phyloP scores from a whole-genome alignment of 2,888 invertebrate genomes.

The Gymnocheta viridis region DNA sequence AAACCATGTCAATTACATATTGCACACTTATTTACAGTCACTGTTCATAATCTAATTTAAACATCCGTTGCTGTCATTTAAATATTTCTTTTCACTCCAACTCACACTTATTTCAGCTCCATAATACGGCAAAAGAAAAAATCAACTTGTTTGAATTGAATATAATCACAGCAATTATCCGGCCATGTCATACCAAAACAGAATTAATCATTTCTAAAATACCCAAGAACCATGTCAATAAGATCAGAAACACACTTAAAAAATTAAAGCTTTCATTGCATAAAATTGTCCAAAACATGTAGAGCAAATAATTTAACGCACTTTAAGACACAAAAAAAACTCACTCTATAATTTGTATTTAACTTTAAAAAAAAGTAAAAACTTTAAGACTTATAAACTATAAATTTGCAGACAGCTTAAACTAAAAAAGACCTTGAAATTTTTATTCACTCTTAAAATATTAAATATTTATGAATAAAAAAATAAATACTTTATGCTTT shows the following conservation, averaged over 20 bases:
- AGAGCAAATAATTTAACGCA: slow-evolving; percentile 11
- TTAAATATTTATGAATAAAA: not conserved
- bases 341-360: slow-evolving; percentile 28
- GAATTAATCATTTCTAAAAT: slow-evolving; percentile 52
- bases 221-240: not conserved
- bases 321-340: not conserved
- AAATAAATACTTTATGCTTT: slow-evolving; percentile 24
- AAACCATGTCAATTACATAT: not conserved
- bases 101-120: not conserved
- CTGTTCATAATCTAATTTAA: slow-evolving; percentile 2
- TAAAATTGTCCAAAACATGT: not conserved
- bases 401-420: slow-evolving; percentile 47
- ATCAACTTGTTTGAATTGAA: slow-evolving; percentile 56
- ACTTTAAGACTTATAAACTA: slow-evolving; percentile 17
- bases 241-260: not conserved
- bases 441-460: slow-evolving; percentile 14
- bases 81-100: not conserved
- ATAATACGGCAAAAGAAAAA: not conserved
- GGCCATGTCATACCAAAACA: slow-evolving; percentile 19
- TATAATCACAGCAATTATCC: slow-evolving; percentile 54
- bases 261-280: slow-evolving; percentile 5
- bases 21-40: not conserved
- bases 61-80: slow-evolving; percentile 13
- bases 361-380: slow-evolving; percentile 8
- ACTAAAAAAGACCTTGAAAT: slow-evolving; percentile 39